Evolutionary conservation across 2,888 invertebrate species (phyloP), one percentile per base, ranked within the genome.

Genomic region (Alloscopus bannaensis): DNA sequence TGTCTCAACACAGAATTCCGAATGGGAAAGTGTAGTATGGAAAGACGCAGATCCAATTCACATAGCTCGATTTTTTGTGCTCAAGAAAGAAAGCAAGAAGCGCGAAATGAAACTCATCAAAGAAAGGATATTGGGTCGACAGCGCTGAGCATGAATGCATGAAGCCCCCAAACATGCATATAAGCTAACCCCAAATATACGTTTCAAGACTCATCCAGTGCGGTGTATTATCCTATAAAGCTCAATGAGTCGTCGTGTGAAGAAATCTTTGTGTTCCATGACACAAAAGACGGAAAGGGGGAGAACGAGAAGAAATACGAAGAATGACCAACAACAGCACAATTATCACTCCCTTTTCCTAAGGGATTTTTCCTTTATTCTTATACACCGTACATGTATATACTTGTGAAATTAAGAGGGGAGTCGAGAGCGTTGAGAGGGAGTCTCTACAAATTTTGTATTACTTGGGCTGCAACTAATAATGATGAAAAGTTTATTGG

Each of bases 281-380:
- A 13, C 36, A 8, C 11, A 8, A 55, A 6, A 57, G 40, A 13
- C 40, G n/a, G 40, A 16, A 18, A 60, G 22, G 40, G 22, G 20
- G 40, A 55, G n/a, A 20, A 36, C 20, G 29, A n/a, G 26, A 31
- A 20, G 36, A 36, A 31, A 31, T 2, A 31, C 18, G 20, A 11
- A 18, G 59, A 62, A 62, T 62, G 62, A 40, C 62, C 62, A 62
- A 40, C 62, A 62, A 62, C 62, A 42, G 36, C 24, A 62, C 40
- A 62, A 62, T 62, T 62, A 62, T 62, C 62, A 40, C 62, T 42
- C 42, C 40, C 42, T 62, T 62, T 62, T 62, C 59, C 59, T 59
- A 29, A 59, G 59, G 59, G 59, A 29, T 59, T 59, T 59, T 20
- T 24, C 29, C 57, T 29, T 29, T 29, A 28, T 28, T 8, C 29